These are phyloP conservation scores for Seriola rivoliana DNA, from an alignment of 2,113 vertebrate species.

Conservation along the genomic window DNA sequence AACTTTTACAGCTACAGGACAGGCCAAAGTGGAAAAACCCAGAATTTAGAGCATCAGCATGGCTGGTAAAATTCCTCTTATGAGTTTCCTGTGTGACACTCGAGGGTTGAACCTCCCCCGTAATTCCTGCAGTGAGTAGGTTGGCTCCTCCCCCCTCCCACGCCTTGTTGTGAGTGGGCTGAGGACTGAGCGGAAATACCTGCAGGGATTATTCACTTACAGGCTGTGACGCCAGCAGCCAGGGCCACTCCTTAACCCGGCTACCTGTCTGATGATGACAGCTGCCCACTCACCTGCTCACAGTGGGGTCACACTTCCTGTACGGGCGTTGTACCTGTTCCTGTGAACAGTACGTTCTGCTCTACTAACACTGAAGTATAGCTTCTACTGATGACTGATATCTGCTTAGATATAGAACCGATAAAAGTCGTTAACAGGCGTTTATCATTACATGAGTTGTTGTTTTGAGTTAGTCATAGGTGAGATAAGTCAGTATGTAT, in stretches of 20 bases:
- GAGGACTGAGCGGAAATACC: constrained; percentile 76
- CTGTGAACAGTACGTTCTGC: constrained; percentile 55
- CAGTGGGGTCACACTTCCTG: constrained; percentile 66
- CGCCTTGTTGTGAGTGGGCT: constrained; percentile 64
- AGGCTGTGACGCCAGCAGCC: constrained; percentile 71
- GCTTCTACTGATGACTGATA: constrained; percentile 23
- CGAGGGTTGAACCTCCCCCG: constrained; percentile 47
- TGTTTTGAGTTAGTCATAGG: neutral
- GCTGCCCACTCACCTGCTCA: constrained; percentile 80
- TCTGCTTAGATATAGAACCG: constrained; percentile 25
- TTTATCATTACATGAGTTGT: constrained; percentile 1
- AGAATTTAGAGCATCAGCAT: constrained; percentile 27
- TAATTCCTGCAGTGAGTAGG: constrained; percentile 56
- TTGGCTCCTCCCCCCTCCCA: constrained; percentile 73
- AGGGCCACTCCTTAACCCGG: constrained; percentile 76
- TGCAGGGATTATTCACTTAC: constrained; percentile 68
- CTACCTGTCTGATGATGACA: constrained; percentile 77
- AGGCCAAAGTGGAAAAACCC: constrained; percentile 50
- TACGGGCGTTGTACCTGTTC: constrained; percentile 34
- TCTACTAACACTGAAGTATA: neutral
- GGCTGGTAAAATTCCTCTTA: constrained; percentile 65
- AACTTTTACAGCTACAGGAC: neutral
- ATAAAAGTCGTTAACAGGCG: neutral
- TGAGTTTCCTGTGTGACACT: constrained; percentile 69
- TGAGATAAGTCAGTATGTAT: neutral